Evolutionary conservation across 2,797 vertebrate genomes (phyloP).

Genomic region (Sciurus vulgaris): DNA sequence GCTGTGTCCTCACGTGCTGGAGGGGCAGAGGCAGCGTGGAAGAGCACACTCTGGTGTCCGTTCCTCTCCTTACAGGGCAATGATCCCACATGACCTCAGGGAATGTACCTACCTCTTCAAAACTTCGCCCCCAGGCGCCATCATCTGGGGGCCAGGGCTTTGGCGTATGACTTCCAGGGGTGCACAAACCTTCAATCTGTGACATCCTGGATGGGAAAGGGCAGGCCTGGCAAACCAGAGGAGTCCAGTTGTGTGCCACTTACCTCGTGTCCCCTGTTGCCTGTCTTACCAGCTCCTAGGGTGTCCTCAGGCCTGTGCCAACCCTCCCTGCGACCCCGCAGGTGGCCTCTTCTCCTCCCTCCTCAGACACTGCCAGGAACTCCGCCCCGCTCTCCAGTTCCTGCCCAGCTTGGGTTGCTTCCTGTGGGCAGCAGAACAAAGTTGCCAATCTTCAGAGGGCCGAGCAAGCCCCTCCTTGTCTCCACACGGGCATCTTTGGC

Average conservation of each 20-base stretch:
- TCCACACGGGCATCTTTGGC: fast-evolving
- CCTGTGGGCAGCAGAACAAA: background rate
- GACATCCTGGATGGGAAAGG: too few species aligned
- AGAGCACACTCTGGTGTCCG: too few species aligned
- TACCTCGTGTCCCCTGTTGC: fast-evolving
- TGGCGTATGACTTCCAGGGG: too few species aligned
- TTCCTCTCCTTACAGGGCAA: background rate
- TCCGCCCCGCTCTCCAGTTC: background rate
- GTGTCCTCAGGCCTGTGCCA: background rate
- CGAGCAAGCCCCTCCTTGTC: too few species aligned
- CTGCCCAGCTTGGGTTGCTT: background rate
- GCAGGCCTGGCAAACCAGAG: background rate
- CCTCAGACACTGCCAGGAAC: background rate
- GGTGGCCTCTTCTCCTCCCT: fast-evolving
- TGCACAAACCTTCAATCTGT: too few species aligned
- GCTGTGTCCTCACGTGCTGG: background rate
- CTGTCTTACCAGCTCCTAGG: fast-evolving
- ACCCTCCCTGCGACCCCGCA: fast-evolving
- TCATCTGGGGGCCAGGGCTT: too few species aligned
- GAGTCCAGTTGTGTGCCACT: too few species aligned
- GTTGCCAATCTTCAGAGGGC: background rate
- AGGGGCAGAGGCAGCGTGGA: background rate
- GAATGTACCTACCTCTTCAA: background rate
- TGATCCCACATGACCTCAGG: background rate
- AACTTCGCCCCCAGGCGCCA: too few species aligned